Percentiles rank a stretch among this genome's conserved stretches.
Conservation (phyloP, 2,113 vertebrate species). For the Apteryx owenii region DNA sequence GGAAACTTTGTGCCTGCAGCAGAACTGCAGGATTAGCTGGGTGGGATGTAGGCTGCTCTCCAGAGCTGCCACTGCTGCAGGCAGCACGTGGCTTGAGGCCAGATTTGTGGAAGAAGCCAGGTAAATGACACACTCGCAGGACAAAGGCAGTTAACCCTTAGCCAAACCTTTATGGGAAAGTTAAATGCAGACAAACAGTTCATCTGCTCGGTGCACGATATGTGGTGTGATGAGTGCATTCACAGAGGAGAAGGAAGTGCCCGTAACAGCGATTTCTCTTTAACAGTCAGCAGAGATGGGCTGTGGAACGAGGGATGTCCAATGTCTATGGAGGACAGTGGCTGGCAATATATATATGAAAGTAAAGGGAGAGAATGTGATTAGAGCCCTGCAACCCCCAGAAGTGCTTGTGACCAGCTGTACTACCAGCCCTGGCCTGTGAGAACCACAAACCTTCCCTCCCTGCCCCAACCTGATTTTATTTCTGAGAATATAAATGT, state of each 20-base stretch:
- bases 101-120: background rate
- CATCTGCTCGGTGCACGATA: background rate
- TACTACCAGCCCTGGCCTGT: background rate
- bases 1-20: background rate
- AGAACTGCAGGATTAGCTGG: background rate
- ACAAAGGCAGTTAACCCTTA: background rate
- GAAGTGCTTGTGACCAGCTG: background rate
- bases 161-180: background rate
- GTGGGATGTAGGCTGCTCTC: background rate
- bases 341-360: background rate
- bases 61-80: background rate
- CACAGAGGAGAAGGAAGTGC: background rate
- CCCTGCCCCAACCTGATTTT: background rate
- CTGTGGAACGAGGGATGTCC: background rate
- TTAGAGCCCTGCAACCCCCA: background rate
- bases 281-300: background rate
- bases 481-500: background rate
- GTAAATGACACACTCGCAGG: background rate
- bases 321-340: background rate
- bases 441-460: background rate
- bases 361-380: background rate
- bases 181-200: background rate
- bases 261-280: background rate
- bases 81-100: background rate
- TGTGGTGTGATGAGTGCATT: background rate